Evolutionary conservation across 2,888 invertebrate species (phyloP).

Genomic region (Monopis laevigella): DNA sequence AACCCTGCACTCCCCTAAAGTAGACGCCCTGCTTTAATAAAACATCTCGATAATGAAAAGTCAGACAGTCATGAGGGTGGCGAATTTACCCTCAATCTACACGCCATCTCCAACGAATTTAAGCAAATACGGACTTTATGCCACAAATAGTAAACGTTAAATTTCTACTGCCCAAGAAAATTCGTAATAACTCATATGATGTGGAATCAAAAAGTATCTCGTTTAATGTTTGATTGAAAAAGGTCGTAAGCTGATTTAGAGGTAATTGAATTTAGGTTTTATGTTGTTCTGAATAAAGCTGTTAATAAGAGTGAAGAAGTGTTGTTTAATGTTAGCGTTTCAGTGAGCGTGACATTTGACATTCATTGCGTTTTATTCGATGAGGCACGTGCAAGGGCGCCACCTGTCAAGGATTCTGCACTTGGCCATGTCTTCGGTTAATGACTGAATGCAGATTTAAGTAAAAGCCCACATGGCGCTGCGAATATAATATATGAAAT

Average conservation of each 20-base stretch:
- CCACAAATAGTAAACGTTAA: conserved; percentile 33
- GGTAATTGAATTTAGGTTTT: neutral
- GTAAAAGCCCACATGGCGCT: conserved; percentile 4
- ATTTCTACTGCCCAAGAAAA: conserved; percentile 34
- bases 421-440: conserved; percentile 20
- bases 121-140: conserved; percentile 40
- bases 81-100: conserved; percentile 43
- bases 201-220: conserved; percentile 65
- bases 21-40: conserved; percentile 59
- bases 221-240: conserved; percentile 25
- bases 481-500: too few species aligned
- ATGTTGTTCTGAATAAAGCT: too few species aligned
- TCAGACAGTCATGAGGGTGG: conserved; percentile 64
- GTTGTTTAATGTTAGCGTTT: conserved; percentile 5
- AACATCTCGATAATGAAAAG: conserved; percentile 69
- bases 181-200: conserved; percentile 63
- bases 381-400: conserved; percentile 51
- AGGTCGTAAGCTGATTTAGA: conserved; percentile 28
- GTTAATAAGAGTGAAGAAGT: neutral
- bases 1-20: conserved; percentile 46
- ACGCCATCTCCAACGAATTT: conserved; percentile 23
- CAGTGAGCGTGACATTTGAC: conserved; percentile 39
- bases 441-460: conserved; percentile 11
- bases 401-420: conserved; percentile 60
- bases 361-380: conserved; percentile 63